phyloP scores from a whole-genome alignment of 2,888 invertebrate genomes.

The Rapana venosa region DNA sequence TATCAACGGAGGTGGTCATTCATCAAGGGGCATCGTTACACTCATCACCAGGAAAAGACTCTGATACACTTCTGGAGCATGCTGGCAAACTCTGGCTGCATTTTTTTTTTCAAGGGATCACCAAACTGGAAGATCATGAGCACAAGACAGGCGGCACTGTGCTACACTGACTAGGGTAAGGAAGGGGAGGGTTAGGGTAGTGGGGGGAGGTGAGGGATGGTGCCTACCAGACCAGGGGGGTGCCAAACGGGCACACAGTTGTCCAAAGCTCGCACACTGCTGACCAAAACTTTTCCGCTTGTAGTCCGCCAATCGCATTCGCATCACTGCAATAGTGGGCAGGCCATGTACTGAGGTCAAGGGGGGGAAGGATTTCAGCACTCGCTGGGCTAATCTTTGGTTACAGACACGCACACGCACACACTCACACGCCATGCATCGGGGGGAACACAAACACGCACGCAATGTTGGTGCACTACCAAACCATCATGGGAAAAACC shows the following conservation, averaged over 20 bases:
- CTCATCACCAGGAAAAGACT: too few relatives aligned
- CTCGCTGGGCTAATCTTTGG: background rate
- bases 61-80: too few relatives aligned
- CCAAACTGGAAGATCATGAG: too few relatives aligned
- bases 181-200: background rate
- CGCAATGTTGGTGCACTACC: background rate
- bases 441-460: background rate
- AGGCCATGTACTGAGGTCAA: background rate
- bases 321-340: conserved; percentile 28
- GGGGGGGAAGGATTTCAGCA: background rate
- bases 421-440: background rate
- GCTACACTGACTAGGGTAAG: background rate
- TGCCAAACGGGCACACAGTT: conserved; percentile 36
- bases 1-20: too few relatives aligned
- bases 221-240: conserved; percentile 37
- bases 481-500: background rate
- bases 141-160: too few relatives aligned
- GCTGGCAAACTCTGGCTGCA: too few relatives aligned
- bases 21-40: too few relatives aligned
- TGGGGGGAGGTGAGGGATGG: background rate
- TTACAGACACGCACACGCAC: background rate
- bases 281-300: conserved; percentile 38
- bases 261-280: conserved; percentile 41
- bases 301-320: conserved; percentile 35
- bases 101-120: too few relatives aligned